Percentiles rank a stretch among this genome's conserved stretches.
Evolutionary conservation across 1,140 invertebrate species (phyloP).

Genomic region (Leptopilina boulardi): DNA sequence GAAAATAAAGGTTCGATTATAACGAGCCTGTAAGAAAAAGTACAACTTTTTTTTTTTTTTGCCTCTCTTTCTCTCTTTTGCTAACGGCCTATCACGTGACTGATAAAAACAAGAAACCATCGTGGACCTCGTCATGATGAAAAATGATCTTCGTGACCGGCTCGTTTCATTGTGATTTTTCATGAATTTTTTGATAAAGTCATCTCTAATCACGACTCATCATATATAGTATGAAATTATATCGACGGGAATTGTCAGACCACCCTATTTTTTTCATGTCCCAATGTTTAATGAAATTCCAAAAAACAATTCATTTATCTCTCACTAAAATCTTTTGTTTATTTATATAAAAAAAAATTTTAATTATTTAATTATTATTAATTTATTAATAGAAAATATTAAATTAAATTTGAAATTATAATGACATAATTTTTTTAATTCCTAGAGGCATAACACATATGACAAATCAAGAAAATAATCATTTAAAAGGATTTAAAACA

Average conservation of each 20-base stretch:
- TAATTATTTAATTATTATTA: too few species aligned
- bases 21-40: neutral
- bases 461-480: too few species aligned
- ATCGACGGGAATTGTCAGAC: neutral
- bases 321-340: too few species aligned
- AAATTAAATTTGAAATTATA: too few species aligned
- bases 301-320: too few species aligned
- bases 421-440: too few species aligned
- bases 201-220: neutral
- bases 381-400: too few species aligned
- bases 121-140: constrained; percentile 18
- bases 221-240: neutral
- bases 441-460: too few species aligned
- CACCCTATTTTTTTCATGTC: too few species aligned
- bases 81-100: constrained; percentile 18
- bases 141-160: constrained; percentile 16
- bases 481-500: neutral
- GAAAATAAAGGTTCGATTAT: constrained; percentile 21
- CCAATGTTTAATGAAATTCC: too few species aligned
- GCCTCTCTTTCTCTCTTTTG: too few species aligned
- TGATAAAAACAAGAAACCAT: constrained; percentile 10
- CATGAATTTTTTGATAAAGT: constrained; percentile 13
- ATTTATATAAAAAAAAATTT: too few species aligned
- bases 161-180: constrained; percentile 17
- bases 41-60: neutral